phyloP scores from a whole-genome alignment of 2,888 invertebrate genomes.

The Apamea anceps region DNA sequence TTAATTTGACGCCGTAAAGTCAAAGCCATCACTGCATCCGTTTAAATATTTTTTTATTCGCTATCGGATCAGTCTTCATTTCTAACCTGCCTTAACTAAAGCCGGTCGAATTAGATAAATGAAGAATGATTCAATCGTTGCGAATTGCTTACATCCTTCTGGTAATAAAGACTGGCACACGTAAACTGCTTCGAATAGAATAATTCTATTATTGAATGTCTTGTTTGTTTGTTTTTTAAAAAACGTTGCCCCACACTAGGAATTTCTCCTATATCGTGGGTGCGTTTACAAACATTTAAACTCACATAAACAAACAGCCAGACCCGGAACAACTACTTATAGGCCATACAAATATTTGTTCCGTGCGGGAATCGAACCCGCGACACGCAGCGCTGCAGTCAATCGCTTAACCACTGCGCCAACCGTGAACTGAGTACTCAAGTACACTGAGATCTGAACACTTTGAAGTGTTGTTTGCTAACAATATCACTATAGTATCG shows the following conservation, averaged over 20 bases:
- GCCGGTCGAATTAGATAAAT: conserved; percentile 68
- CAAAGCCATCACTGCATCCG: background rate
- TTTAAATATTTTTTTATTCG: background rate
- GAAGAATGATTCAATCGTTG: conserved; percentile 79
- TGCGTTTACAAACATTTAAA: too few species aligned
- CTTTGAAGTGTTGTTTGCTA: conserved; percentile 17
- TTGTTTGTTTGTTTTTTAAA: too few species aligned
- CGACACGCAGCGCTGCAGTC: too few species aligned
- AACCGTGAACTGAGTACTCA: conserved; percentile 11
- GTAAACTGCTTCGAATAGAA: conserved; percentile 68
- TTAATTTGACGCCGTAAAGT: background rate
- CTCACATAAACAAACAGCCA: too few species aligned
- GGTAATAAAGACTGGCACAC: conserved; percentile 79
- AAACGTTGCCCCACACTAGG: too few species aligned
- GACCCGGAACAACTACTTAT: too few species aligned
- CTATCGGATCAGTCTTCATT: background rate
- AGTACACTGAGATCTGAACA: conserved; percentile 3
- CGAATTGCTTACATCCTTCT: conserved; percentile 81
- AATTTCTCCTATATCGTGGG: too few species aligned
- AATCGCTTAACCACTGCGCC: too few species aligned
- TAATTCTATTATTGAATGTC: conserved; percentile 66
- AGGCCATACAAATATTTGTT: too few species aligned
- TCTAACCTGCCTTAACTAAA: conserved; percentile 53
- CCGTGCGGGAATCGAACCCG: too few species aligned
- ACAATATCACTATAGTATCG: conserved; percentile 37